Evolutionary conservation across 2,797 vertebrate species (phyloP).

Genomic region (Squalus acanthias): DNA sequence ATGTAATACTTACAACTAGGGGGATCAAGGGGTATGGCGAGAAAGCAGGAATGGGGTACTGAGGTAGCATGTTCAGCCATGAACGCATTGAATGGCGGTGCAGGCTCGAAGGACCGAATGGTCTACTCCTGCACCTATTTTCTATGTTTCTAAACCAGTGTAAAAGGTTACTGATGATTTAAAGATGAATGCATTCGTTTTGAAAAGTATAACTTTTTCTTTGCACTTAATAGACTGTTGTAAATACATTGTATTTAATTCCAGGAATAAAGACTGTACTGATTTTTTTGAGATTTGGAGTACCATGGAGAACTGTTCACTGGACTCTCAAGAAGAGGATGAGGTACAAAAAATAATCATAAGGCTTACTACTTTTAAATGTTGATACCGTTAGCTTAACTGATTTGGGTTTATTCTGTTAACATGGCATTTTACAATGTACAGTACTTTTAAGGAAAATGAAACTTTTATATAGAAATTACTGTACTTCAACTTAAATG

Average conservation of each 20-base stretch:
- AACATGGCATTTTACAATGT: not conserved
- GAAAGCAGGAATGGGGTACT: too few relatives aligned
- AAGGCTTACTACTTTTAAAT: conserved; percentile 36
- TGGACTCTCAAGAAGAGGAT: conserved; percentile 52
- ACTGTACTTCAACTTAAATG: not conserved
- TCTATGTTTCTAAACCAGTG: not conserved
- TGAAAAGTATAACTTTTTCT: not conserved
- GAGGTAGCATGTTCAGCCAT: too few relatives aligned
- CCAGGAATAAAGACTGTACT: conserved; percentile 76
- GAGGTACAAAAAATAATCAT: conserved; percentile 70
- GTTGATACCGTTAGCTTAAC: conserved; percentile 49
- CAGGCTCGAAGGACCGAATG: too few relatives aligned
- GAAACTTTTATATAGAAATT: not conserved
- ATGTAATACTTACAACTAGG: too few relatives aligned
- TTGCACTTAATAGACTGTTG: not conserved
- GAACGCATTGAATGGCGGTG: too few relatives aligned
- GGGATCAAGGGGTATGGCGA: too few relatives aligned
- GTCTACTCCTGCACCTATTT: too few relatives aligned
- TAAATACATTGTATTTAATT: conserved; percentile 39
- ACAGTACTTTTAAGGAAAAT: not conserved
- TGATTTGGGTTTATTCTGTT: conserved; percentile 34
- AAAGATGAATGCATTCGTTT: not conserved
- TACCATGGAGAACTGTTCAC: conserved; percentile 76
- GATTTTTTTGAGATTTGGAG: conserved; percentile 83
- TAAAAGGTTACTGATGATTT: not conserved